Conservation (phyloP, 2,797 vertebrate species). For the Clarias pachynema region DNA sequence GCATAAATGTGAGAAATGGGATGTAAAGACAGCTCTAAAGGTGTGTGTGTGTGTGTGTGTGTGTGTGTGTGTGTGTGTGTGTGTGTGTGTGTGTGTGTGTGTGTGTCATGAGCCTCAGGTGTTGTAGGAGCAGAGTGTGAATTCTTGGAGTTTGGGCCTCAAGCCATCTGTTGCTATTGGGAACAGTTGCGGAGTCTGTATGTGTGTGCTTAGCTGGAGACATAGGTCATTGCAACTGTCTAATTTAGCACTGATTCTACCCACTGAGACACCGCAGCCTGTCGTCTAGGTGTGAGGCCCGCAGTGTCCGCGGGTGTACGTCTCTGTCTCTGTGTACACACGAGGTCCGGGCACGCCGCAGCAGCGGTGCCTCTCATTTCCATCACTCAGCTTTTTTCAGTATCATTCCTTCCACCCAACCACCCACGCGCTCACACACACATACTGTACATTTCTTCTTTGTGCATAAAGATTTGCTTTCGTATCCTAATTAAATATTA, state of each 20-base stretch:
- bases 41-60: background rate
- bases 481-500: slow-evolving; percentile 66
- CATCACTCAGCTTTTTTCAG: background rate
- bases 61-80: slow-evolving; percentile 41
- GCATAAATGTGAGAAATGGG: slow-evolving; percentile 29
- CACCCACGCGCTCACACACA: too few relatives aligned
- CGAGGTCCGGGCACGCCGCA: background rate
- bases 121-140: slow-evolving; percentile 25
- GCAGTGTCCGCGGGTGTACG: background rate
- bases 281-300: slow-evolving; percentile 5
- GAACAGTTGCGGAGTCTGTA: slow-evolving; percentile 51
- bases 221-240: slow-evolving; percentile 61
- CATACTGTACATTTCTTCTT: slow-evolving; percentile 48
- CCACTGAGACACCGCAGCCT: slow-evolving; percentile 28
- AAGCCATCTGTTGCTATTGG: slow-evolving; percentile 71
- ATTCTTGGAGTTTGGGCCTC: slow-evolving; percentile 27
- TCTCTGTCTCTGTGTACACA: slow-evolving; percentile 14
- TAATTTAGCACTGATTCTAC: slow-evolving; percentile 59
- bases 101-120: slow-evolving; percentile 33
- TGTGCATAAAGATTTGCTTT: slow-evolving; percentile 59
- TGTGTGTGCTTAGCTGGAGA: slow-evolving; percentile 60
- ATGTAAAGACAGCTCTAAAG: slow-evolving; percentile 51
- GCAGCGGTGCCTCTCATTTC: background rate
- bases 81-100: slow-evolving; percentile 37
- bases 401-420: background rate